Base-by-base conservation (phyloP, 2,797 vertebrate genomes). In the Xerus rutilus region DNA sequence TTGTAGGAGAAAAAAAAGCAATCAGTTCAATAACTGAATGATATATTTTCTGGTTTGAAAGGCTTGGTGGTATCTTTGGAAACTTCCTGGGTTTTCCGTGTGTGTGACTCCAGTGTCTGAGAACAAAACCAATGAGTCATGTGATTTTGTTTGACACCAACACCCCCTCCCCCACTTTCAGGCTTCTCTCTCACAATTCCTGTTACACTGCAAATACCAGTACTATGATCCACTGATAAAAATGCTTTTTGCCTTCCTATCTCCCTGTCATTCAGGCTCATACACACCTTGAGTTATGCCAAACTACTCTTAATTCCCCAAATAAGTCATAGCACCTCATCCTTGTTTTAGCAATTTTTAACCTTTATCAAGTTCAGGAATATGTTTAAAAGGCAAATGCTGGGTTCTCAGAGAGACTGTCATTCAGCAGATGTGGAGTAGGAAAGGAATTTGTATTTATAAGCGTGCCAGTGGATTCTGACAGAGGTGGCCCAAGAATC, bases 291-390 rank as follows among this genome's bases (percentile, higher is more conserved):
- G 30, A 81, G 4, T 65, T 85, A 32, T 10, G 25, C 5, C 20
- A 69, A 89, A 85, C 45, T 69, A n/a, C 30, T 57, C 6, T 32
- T 79, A 23, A 62, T 92, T 76, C 52, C 54, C 47, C 65, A 79
- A 15, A 72, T 21, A 39, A 84, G 7, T 47, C 43, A 49, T 3
- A n/a, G 47, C 20, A n/a, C 14, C 73, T 83, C n/a, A 70, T 65
- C 30, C n/a, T 79, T 57, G 13, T 21, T 62, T 57, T 5, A 47
- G 30, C 8, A 54, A 54, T 69, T 70, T 89, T 92, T 23, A 86
- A 72, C 45, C 49, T 93, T 93, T 65, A 47, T 57, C 4, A 25
- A 76, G 35, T 25, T 96, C 69, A 90, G 32, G 88, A 84, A 89
- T 13, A 17, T 43, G 45, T 72, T 74, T 85, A 74, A 49, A 88